Evolutionary conservation across 2,113 vertebrate genomes (phyloP), one percentile per base, ranked within the genome.

Genomic region (Colistium nudipinnis): DNA sequence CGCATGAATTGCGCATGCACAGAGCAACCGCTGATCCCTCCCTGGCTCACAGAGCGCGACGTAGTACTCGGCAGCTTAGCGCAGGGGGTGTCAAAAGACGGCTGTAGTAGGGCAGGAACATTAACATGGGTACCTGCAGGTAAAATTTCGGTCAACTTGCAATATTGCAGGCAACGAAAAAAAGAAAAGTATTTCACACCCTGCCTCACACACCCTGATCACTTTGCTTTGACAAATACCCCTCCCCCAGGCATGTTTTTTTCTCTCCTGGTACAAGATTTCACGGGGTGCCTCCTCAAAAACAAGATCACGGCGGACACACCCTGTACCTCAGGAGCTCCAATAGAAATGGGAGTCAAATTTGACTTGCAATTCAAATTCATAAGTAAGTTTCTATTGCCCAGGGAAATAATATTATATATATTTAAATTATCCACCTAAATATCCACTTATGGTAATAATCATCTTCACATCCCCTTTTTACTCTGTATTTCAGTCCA

Each of bases 181-280:
- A n/a, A n/a, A n/a, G n/a, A n/a, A n/a, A n/a, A n/a, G n/a, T n/a
- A n/a, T n/a, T n/a, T n/a, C 59, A n/a, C 39, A 72, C 70, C 7
- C 59, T 63, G 62, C 19, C 54, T 61, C 60, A 27, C 47, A 76
- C 68, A 14, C 60, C 57, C 64, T 36, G 65, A 77, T 78, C 66
- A 48, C 43, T 52, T 35, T 19, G 8, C 62, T 71, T 60, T 59
- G 55, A 74, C 59, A 57, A 60, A 75, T 56, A 53, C 60, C 62
- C 76, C 71, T 68, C 75, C 76, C 62, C 54, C 56, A 69, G 59
- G 25, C 65, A 69, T 56, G 74, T 62, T 78, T 73, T 78, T 73
- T 88, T 77, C 53, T 74, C 70, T 68, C 45, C 73, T 73, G 45
- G 54, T 61, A 63, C 49, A 80, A 53, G 52, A 80, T 80, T 84